Conservation (phyloP, 2,113 vertebrate genomes). For the Hydropotes inermis region DNA sequence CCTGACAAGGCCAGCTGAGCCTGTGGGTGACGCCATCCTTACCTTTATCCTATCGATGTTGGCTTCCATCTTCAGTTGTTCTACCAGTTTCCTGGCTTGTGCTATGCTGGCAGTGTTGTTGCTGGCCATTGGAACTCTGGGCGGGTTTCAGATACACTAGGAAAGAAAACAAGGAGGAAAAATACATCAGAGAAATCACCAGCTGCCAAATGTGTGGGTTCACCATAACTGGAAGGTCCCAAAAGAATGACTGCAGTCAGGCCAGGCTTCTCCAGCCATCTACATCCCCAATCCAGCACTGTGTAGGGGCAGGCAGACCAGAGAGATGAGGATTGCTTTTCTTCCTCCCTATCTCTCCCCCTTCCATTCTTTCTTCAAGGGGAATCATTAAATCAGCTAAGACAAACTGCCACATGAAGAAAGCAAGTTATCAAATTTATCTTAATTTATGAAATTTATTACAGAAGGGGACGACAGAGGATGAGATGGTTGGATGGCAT, state of each 20-base stretch:
- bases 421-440: background rate
- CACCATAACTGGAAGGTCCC: background rate
- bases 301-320: background rate
- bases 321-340: background rate
- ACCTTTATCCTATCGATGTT: constrained; percentile 99
- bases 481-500: background rate
- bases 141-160: constrained; percentile 46
- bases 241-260: background rate
- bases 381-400: background rate
- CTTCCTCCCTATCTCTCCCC: background rate
- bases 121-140: constrained; percentile 90
- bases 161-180: background rate
- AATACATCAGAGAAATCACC: background rate
- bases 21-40: rapidly evolving
- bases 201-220: background rate
- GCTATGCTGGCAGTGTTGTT: constrained; percentile 99
- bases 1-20: rapidly evolving
- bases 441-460: background rate
- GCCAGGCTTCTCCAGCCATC: background rate
- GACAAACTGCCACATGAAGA: background rate
- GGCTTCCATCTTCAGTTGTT: constrained; percentile 99
- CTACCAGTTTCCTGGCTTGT: constrained; percentile 98
- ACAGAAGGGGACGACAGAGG: background rate
- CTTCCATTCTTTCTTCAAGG: background rate
- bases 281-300: too few species aligned